Evolutionary conservation across 1,140 invertebrate species (phyloP), one percentile per base, ranked within the genome.

Genomic region (Lysiphlebus fabarum): DNA sequence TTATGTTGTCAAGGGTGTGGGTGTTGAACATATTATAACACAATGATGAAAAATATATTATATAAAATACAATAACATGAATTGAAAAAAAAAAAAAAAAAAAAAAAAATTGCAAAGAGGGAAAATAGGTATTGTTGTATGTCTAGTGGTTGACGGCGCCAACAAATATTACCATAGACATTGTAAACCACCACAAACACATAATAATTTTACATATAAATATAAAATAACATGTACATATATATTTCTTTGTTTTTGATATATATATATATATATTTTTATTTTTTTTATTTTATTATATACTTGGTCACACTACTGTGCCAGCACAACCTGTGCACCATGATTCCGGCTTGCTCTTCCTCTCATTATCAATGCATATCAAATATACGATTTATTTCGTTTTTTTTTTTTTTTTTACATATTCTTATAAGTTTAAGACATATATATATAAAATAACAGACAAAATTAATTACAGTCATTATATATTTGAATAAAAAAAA

Each of bases 61-160:
- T 26, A 26, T 26, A 26, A 26, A 26, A 26, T 26, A 26, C 2
- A 26, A 26, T 26, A 26, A 26, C 2, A 26, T 26, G 17, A 26
- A 26, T 26, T n/a, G n/a, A n/a, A n/a, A n/a, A n/a, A n/a, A n/a
- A n/a, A n/a, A n/a, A n/a, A n/a, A n/a, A n/a, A n/a, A n/a, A n/a
- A 26, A 26, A 26, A 26, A 17, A 26, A 26, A 26, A 26, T 26
- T 26, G 17, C 17, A 26, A 36, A 48, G 49, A 40, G 56, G 65
- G 63, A 57, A 51, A 59, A 55, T 67, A 63, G 67, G 68, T 66
- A 72, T 72, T 73, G 72, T 73, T 69, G 71, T 70, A 71, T 65
- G 70, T 75, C 70, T 34, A 34, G 36, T 26, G 26, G 33, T 10
- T 70, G 68, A 63, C 71, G 73, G 72, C 73, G 72, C 71, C 72